These are phyloP conservation scores for Muscicapa adusta DNA, from an alignment of 2,113 vertebrate genomes.

Conservation along the genomic window DNA sequence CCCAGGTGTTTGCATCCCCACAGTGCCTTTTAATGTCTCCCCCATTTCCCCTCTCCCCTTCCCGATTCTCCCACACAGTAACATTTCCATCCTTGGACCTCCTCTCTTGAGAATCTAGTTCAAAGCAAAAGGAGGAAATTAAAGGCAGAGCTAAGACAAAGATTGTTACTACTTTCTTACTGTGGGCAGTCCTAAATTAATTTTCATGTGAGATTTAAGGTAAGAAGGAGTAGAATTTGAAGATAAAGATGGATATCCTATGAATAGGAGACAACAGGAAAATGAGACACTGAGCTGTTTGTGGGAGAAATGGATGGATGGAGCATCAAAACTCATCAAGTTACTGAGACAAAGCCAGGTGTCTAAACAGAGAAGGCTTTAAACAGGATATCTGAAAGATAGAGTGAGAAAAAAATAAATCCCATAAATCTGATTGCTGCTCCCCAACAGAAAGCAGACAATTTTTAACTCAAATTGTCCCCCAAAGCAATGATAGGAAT, in stretches of 20 bases:
- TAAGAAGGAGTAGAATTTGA: neutral
- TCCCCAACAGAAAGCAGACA: neutral
- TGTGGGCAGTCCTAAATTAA: neutral
- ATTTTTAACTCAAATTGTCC: neutral
- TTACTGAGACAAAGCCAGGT: constrained; percentile 10
- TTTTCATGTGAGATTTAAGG: neutral
- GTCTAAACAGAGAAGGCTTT: constrained; percentile 5
- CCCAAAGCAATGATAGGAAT: neutral
- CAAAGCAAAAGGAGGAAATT: neutral
- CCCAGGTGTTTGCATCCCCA: neutral
- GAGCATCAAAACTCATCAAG: neutral
- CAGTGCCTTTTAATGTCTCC: neutral
- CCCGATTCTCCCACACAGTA: neutral
- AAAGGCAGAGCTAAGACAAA: neutral
- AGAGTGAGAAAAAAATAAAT: constrained; percentile 8
- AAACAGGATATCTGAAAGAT: neutral
- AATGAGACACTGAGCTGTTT: neutral
- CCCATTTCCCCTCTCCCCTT: neutral
- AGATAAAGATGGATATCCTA: neutral
- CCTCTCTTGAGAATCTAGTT: neutral
- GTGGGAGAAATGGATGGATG: neutral
- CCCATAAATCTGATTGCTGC: neutral
- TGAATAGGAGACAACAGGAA: neutral
- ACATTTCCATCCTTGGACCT: neutral
- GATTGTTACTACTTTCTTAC: neutral